Evolutionary conservation across 2,797 vertebrate species (phyloP), one percentile per base, ranked within the genome.

Genomic region (Merluccius polli): DNA sequence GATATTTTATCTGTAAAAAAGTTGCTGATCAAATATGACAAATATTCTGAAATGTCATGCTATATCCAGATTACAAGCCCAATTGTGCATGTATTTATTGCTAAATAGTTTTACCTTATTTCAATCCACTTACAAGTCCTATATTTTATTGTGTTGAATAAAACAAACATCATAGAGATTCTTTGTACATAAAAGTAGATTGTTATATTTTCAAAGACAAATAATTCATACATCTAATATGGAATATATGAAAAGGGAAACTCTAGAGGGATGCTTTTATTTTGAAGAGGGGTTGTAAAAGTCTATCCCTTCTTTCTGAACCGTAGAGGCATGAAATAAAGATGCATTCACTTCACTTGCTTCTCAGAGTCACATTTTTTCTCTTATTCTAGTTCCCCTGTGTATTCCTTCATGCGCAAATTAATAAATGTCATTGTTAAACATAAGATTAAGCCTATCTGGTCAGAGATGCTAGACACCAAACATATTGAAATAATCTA

Each of bases 111-210:
- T 85, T 86, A 76, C 87, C 86, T 87, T 90, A 84, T 86, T 76
- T 86, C 78, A 79, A 83, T 82, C 86, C 82, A 85, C 80, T 83
- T 83, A 87, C 81, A 44, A 70, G 5, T n/a, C 15, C 30, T 71
- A 80, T 36, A 88, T 85, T 89, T 89, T 84, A 80, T 83, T 82
- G 83, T 91, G 82, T 89, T 82, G 77, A 78, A 85, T 80, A 85
- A 83, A 81, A 87, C 88, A 91, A 91, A 90, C 81, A 84, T 74
- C 78, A 82, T 93, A 92, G 91, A 86, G 72, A 75, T 89, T 86
- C 89, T 92, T 92, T 94, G 93, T 94, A 94, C 90, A 94, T 94
- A 94, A 91, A 77, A 89, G 81, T 92, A 94, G 91, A 78, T 81
- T 24, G 81, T 81, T 92, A 83, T 92, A 89, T 90, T 91, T 89